phyloP scores from a whole-genome alignment of 1,140 invertebrate species.

The Trichonephila clavata region DNA sequence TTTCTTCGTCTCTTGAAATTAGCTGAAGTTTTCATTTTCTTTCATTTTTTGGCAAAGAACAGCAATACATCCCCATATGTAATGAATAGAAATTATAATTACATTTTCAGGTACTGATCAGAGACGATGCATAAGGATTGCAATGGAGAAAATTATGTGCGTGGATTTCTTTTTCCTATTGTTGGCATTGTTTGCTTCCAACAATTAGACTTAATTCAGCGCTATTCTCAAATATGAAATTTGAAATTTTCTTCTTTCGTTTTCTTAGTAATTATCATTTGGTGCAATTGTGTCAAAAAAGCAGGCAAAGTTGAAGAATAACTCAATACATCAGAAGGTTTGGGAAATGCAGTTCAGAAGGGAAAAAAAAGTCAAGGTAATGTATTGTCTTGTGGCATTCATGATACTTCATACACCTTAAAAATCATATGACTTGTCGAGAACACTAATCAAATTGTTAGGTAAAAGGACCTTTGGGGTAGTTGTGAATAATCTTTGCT shows the following conservation, averaged over 20 bases:
- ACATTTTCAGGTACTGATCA: background rate
- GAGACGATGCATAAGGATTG: constrained; percentile 33
- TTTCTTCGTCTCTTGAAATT: constrained; percentile 9
- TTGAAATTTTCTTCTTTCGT: background rate
- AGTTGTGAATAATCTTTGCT: background rate
- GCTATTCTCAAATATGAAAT: background rate
- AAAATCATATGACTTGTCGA: background rate
- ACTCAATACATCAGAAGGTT: background rate
- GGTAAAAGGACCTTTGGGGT: background rate
- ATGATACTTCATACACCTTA: too few relatives aligned
- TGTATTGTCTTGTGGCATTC: too few relatives aligned
- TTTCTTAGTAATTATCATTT: background rate
- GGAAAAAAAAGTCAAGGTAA: too few relatives aligned
- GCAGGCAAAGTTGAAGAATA: background rate
- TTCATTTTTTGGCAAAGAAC: background rate
- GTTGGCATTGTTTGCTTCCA: background rate
- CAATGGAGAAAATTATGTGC: constrained; percentile 27
- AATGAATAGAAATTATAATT: constrained; percentile 1
- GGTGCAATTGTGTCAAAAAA: background rate
- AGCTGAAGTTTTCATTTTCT: background rate
- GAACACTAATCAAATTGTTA: background rate
- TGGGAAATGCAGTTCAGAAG: background rate
- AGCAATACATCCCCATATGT: background rate
- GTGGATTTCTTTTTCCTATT: background rate
- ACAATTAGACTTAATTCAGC: background rate